These are phyloP conservation scores for Campylorhamphus procurvoides DNA, from an alignment of 2,113 vertebrate species.

Conservation along the genomic window DNA sequence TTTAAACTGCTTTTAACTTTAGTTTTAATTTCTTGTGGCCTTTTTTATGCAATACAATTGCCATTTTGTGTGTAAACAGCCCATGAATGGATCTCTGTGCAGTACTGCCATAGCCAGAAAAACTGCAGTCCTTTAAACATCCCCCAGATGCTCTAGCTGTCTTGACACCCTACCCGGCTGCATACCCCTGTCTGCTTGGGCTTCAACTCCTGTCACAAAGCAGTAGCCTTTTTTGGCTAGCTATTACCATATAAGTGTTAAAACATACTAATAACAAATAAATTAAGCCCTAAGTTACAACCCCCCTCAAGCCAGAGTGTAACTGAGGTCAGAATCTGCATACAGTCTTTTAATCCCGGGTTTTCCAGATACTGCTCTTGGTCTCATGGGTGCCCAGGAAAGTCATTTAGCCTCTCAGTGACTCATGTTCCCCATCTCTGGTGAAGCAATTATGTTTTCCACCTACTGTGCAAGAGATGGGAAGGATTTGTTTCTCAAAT, in stretches of 20 bases:
- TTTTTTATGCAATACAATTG: background rate
- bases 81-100: background rate
- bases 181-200: background rate
- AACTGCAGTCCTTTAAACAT: background rate
- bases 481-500: background rate
- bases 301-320: background rate
- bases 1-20: background rate
- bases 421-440: background rate
- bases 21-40: background rate
- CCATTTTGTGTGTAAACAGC: background rate
- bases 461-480: conserved; percentile 15
- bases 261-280: background rate
- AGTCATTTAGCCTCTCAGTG: background rate
- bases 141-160: background rate
- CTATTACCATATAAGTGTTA: background rate
- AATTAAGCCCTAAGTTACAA: background rate
- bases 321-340: background rate
- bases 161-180: background rate
- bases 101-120: background rate
- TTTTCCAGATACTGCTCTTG: background rate
- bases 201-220: background rate
- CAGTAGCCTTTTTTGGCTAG: background rate
- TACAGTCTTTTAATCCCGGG: background rate
- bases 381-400: background rate
- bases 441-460: conserved; percentile 4